phyloP scores from a whole-genome alignment of 2,113 vertebrate species.

The Alligator mississippiensis region DNA sequence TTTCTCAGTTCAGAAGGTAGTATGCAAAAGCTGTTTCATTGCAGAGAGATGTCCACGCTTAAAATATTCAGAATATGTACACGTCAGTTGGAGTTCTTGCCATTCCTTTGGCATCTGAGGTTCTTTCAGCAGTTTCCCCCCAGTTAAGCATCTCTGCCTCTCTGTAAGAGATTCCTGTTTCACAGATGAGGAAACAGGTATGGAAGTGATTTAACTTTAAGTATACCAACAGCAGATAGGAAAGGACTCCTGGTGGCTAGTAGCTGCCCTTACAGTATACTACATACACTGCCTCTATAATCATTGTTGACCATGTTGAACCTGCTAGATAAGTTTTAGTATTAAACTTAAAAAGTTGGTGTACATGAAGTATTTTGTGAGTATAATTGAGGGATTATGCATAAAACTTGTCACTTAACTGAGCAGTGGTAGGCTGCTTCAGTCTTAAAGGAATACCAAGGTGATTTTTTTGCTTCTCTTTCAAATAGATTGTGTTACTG shows the following conservation, averaged over 20 bases:
- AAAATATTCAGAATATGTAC: too few relatives aligned
- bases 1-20: not conserved
- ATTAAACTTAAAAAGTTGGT: not conserved
- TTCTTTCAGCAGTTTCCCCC: too few relatives aligned
- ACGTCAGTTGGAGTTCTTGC: too few relatives aligned
- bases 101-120: too few relatives aligned
- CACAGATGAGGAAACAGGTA: too few relatives aligned
- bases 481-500: not conserved
- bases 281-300: accelerated
- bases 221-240: not conserved
- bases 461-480: not conserved
- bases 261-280: not conserved
- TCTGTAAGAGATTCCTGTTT: too few relatives aligned
- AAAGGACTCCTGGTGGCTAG: not conserved
- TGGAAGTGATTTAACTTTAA: too few relatives aligned
- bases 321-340: not conserved
- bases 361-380: not conserved
- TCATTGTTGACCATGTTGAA: not conserved
- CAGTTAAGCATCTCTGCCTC: too few relatives aligned
- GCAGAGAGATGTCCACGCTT: too few relatives aligned
- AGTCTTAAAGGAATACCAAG: not conserved
- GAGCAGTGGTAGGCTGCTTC: accelerated
- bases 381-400: not conserved
- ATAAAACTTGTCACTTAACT: not conserved
- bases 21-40: too few relatives aligned